A percentile compares a stretch with the other conserved stretches of the same genome.
phyloP scores from a whole-genome alignment of 2,113 vertebrate species.

The Gopherus flavomarginatus region DNA sequence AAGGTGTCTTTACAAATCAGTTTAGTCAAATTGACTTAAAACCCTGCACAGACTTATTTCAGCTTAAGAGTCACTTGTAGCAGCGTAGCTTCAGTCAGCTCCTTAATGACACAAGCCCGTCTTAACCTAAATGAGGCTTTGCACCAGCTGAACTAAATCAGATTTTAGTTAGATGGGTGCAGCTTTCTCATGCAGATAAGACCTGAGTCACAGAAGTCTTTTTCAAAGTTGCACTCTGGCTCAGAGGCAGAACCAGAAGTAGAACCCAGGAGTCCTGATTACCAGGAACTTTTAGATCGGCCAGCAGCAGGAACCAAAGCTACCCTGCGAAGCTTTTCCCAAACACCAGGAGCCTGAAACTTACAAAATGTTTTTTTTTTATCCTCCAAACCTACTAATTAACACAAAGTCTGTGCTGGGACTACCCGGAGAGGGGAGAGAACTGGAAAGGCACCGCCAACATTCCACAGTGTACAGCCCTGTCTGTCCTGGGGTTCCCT shows the following conservation, averaged over 20 bases:
- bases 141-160: not conserved
- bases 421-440: not conserved
- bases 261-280: not conserved
- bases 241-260: constrained; percentile 15
- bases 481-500: not conserved
- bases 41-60: fast-evolving
- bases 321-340: not conserved
- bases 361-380: fast-evolving
- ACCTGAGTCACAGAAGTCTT: constrained; percentile 54
- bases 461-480: not conserved
- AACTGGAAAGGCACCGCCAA: not conserved
- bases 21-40: not conserved
- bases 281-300: constrained; percentile 8
- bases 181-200: not conserved
- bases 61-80: not conserved
- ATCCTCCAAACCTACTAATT: fast-evolving
- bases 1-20: not conserved
- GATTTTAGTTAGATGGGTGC: not conserved
- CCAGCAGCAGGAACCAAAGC: not conserved
- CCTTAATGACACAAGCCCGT: fast-evolving
- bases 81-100: fast-evolving
- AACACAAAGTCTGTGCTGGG: not conserved
- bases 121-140: not conserved
- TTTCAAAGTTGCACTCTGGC: constrained; percentile 49
- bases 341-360: not conserved